Percentiles rank a stretch among this genome's conserved stretches.
phyloP scores from a whole-genome alignment of 2,113 vertebrate species.

The Pelodiscus sinensis region DNA sequence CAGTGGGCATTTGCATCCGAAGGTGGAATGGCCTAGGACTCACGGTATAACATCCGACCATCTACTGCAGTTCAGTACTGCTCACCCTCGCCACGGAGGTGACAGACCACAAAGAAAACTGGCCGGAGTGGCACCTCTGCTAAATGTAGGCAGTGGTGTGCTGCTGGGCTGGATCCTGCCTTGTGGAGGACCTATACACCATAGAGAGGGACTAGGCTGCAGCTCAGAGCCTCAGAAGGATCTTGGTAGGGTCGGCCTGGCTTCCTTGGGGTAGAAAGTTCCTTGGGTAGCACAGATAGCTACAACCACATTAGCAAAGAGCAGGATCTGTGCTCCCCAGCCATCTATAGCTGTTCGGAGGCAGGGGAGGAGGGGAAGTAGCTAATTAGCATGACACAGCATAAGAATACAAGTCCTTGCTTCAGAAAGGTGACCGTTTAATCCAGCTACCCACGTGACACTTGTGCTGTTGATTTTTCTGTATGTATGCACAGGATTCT shows the following conservation, averaged over 20 bases:
- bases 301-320: not conserved
- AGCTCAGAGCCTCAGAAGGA: not conserved
- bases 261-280: too few species aligned
- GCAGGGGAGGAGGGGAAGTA: too few species aligned
- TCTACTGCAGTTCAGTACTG: not conserved
- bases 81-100: not conserved
- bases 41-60: not conserved
- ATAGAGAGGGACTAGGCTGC: not conserved
- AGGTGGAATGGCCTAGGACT: not conserved
- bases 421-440: not conserved
- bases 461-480: not conserved
- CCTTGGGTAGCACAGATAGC: not conserved
- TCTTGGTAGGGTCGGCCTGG: not conserved
- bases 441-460: not conserved
- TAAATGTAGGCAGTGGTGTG: not conserved
- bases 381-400: not conserved
- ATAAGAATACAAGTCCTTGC: not conserved
- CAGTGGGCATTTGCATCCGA: not conserved
- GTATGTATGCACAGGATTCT: conserved; percentile 81
- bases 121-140: not conserved
- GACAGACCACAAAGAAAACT: not conserved
- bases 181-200: not conserved
- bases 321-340: not conserved
- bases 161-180: not conserved
- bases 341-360: not conserved